These are phyloP conservation scores for Monopis laevigella DNA, from an alignment of 2,888 invertebrate genomes.

Conservation along the genomic window DNA sequence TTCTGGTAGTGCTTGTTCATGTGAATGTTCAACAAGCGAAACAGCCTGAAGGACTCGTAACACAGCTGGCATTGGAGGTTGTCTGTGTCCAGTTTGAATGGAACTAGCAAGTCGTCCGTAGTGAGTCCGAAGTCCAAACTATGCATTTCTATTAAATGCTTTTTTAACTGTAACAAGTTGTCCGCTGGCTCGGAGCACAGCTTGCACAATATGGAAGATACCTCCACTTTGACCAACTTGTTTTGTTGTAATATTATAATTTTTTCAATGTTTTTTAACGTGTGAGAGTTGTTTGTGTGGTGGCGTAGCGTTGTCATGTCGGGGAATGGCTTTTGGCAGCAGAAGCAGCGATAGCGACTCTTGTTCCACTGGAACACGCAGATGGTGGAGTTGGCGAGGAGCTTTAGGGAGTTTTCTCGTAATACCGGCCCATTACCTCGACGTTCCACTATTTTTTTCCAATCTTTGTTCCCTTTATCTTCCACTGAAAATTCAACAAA, in stretches of 20 bases:
- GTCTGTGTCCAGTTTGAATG: conserved; percentile 36
- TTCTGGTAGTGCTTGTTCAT: conserved; percentile 51
- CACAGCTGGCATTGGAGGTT: conserved; percentile 43
- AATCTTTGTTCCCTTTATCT: conserved; percentile 14
- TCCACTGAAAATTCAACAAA: no score
- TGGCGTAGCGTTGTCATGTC: conserved; percentile 33
- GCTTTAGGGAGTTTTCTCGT: conserved; percentile 60
- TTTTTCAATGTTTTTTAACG: conserved; percentile 35
- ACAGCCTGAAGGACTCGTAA: conserved; percentile 31
- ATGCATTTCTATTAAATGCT: conserved; percentile 32
- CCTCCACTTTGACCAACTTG: conserved; percentile 44
- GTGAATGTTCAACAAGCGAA: conserved; percentile 45
- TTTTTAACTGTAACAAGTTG: conserved; percentile 26
- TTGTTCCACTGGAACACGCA: conserved; percentile 53
- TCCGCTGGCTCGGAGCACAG: conserved; percentile 28
- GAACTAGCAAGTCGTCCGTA: conserved; percentile 38
- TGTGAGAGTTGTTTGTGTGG: conserved; percentile 33
- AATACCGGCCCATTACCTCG: conserved; percentile 37
- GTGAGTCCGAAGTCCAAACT: conserved; percentile 25
- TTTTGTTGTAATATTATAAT: conserved; percentile 44
- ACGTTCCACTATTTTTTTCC: conserved; percentile 31
- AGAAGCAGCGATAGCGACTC: conserved; percentile 46
- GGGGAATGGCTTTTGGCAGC: conserved; percentile 44
- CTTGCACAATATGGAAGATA: conserved; percentile 38
- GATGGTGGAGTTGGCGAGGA: conserved; percentile 41